Evolutionary conservation across 2,888 invertebrate genomes (phyloP), one percentile per base, ranked within the genome.

Genomic region (Folsomia manolachei): DNA sequence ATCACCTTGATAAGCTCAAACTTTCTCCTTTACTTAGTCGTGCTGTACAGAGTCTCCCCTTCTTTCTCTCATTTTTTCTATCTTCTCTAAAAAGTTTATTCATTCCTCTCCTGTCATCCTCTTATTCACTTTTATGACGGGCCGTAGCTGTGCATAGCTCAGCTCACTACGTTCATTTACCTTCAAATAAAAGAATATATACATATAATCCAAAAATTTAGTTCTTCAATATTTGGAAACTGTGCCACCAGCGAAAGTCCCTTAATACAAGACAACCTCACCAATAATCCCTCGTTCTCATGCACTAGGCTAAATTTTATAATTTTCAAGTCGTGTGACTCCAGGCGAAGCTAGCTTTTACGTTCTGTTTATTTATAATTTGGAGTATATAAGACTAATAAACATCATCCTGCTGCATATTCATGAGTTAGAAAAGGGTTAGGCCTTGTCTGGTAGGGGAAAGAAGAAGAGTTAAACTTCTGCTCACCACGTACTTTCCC

Each of bases 51-150:
- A n/a, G n/a, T n/a, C n/a, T n/a, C n/a, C n/a, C n/a, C n/a, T n/a
- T n/a, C n/a, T n/a, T n/a, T n/a, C n/a, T n/a, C n/a, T n/a, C n/a
- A n/a, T n/a, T n/a, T n/a, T n/a, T n/a, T n/a, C n/a, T n/a, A n/a
- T 60, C 66, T 66, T 63, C 26, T n/a, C n/a, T 60, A 60, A 52
- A 52, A 72, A 75, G 70, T 75, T 75, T 75, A 68, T 71, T 75
- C 75, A 75, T 72, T 72, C 64, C 68, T 70, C 63, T 68, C 61
- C 72, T 72, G 75, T 75, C 72, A 75, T 27, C 26, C 71, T 72
- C 69, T 63, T 72, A 72, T 72, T 75, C 72, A 56, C 70, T 69
- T 69, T 71, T 70, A 70, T 62, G 70, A 53, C 70, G 62, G 66
- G 66, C n/a, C n/a, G n/a, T n/a, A n/a, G n/a, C n/a, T n/a, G n/a